Evolutionary conservation across 2,888 invertebrate genomes (phyloP), one percentile per base, ranked within the genome.

Genomic region (Hermaeophaga mercurialis): DNA sequence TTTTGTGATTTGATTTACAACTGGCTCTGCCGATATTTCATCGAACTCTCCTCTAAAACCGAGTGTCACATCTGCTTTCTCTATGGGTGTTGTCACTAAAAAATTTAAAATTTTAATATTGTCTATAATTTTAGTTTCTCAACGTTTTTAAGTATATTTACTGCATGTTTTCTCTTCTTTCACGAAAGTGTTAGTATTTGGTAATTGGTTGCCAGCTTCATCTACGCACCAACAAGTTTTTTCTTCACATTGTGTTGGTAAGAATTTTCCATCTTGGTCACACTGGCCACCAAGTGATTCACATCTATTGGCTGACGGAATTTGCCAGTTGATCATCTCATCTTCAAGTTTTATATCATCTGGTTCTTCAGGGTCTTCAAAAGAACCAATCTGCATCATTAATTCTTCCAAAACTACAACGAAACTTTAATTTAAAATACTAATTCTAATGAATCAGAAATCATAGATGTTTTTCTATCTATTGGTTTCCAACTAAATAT

Each of bases 141-240:
- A 22, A 22, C n/a, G n/a, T 5, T 22, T 5, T 22, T 22, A 22
- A 22, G 9, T 26, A 15, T 49, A 78, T 82, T 80, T 78, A 75
- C 81, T 68, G 70, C 88, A 88, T 41, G 80, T 78, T 41, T 79
- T 80, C 43, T 83, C 81, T 24, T 85, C 86, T 70, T 77, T 80
- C 11, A 78, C 73, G 69, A 88, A 88, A 6, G 85, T 82, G 58
- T 82, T 82, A 0, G 85, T 82, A 9, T 83, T 80, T 8, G 83
- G 80, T 15, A 88, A 70, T 68, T 87, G 87, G 71, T 88, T 88
- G 19, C 89, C 89, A 1, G 91, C 91, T 56, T 91, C 91, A 74
- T 93, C 91, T 2, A 92, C 91, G 74, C 93, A 93, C 91, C 92
- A 92, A 73, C 92, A 92, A 19, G 84, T 82, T 47, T 81, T 79